Evolutionary conservation across 2,113 vertebrate species (phyloP), one percentile per base, ranked within the genome.

Genomic region (Etia nguti): DNA sequence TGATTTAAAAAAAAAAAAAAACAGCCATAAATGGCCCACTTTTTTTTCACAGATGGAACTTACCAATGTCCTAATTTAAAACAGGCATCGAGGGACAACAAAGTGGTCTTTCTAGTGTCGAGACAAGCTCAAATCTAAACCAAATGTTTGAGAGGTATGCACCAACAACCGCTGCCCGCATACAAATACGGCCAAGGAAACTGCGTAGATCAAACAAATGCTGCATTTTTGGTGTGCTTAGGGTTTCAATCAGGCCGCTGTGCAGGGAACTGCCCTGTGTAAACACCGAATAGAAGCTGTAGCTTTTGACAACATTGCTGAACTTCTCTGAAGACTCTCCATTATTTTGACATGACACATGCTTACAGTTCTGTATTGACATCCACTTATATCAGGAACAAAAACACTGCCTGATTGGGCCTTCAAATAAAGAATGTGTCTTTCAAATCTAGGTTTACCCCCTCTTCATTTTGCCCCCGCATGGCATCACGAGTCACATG

Each of bases 261-360:
- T 7, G 15, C 54, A 41, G 55, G 83, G 83, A 88, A 15, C 83
- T 7, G 38, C 89, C 88, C 75, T 93, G 88, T 79, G 90, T 82
- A 80, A 94, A 93, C 79, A 95, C 16, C 8, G 10, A 79, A n/a
- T 9, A 18, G 18, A 26, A 54, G 43, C 8, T 77, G 38, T 36
- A 15, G 57, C 79, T 89, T 87, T 73, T 83, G 56, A 36, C 43
- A 90, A 86, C 70, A 79, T 41, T 10, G 57, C 60, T 55, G 31
- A 81, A 9, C 54, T 13, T 38, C 65, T 38, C 3, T 6, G 7
- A 84, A 2, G 10, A 10, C 6, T 85, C 83, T 85, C 73, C 80
- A 82, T 68, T 88, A 87, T 91, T 93, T 81, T 62, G 79, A 89
- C 82, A 52, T 77, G 88, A 91, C 48, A 92, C 91, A 89, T 38